Percentiles rank a stretch among this genome's conserved stretches.
Evolutionary conservation across 2,888 invertebrate species (phyloP).

Genomic region (Augiades crinisus): DNA sequence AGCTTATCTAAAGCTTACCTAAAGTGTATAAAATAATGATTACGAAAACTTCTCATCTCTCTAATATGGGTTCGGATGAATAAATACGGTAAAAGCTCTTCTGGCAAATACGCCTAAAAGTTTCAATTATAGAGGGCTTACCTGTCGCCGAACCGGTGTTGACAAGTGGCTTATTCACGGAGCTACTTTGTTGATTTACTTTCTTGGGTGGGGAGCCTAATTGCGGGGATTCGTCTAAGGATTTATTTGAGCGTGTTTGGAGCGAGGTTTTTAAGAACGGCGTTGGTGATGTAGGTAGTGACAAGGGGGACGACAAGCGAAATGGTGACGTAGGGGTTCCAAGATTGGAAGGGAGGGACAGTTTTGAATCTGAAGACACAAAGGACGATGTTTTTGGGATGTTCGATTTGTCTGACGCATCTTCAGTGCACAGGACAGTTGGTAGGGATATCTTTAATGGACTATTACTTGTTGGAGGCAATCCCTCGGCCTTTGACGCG

Average conservation of each 20-base stretch:
- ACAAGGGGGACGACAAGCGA: conserved; percentile 59
- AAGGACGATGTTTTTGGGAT: conserved; percentile 46
- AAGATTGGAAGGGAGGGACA: conserved; percentile 63
- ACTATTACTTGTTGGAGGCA: conserved; percentile 44
- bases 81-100: neutral
- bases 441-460: conserved; percentile 60
- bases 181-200: conserved; percentile 39
- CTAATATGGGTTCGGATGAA: neutral
- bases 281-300: conserved; percentile 60
- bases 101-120: neutral
- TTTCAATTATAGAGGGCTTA: conserved; percentile 42
- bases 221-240: conserved; percentile 44
- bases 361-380: conserved; percentile 62
- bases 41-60: neutral
- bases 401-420: conserved; percentile 41
- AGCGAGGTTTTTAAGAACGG: conserved; percentile 55
- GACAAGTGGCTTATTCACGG: conserved; percentile 40
- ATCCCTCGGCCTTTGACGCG: conserved; percentile 43
- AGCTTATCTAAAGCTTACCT: too few relatives aligned
- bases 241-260: conserved; percentile 48
- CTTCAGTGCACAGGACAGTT: conserved; percentile 61
- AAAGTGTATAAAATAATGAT: too few relatives aligned
- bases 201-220: conserved; percentile 35
- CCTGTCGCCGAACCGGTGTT: conserved; percentile 68
- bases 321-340: conserved; percentile 68